These are phyloP conservation scores for Camponotus vicinus DNA, from an alignment of 1,140 invertebrate species.

Conservation along the genomic window DNA sequence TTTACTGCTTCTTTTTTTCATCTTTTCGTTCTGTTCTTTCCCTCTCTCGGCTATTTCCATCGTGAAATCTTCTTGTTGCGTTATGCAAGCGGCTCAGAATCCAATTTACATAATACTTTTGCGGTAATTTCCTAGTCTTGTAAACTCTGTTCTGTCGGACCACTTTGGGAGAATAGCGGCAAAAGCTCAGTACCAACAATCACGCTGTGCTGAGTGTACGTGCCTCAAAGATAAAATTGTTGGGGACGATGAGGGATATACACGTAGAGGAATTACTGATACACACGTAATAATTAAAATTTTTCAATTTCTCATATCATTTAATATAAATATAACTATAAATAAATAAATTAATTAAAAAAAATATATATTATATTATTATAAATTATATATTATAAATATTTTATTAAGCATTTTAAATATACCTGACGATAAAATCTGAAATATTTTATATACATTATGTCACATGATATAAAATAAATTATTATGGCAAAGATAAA, in stretches of 20 bases:
- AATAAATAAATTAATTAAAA: too few relatives aligned
- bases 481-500: too few relatives aligned
- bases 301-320: not conserved
- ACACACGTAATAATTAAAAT: not conserved
- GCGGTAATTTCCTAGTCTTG: conserved; percentile 38
- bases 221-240: not conserved
- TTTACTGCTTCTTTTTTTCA: not conserved
- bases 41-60: conserved; percentile 6
- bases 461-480: too few relatives aligned
- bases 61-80: conserved; percentile 27
- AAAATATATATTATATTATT: too few relatives aligned
- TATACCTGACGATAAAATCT: too few relatives aligned
- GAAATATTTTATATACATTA: too few relatives aligned
- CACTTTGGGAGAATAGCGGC: conserved; percentile 13
- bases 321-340: too few relatives aligned
- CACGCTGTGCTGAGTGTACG: not conserved
- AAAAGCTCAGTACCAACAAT: conserved; percentile 25
- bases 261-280: not conserved
- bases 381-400: too few relatives aligned
- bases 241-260: too few relatives aligned
- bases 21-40: not conserved
- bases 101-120: conserved; percentile 51
- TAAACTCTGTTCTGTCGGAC: conserved; percentile 18
- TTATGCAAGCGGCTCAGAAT: conserved; percentile 37
- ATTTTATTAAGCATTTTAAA: too few relatives aligned